Conservation (phyloP, 2,888 invertebrate species). For the Rhagium mordax region DNA sequence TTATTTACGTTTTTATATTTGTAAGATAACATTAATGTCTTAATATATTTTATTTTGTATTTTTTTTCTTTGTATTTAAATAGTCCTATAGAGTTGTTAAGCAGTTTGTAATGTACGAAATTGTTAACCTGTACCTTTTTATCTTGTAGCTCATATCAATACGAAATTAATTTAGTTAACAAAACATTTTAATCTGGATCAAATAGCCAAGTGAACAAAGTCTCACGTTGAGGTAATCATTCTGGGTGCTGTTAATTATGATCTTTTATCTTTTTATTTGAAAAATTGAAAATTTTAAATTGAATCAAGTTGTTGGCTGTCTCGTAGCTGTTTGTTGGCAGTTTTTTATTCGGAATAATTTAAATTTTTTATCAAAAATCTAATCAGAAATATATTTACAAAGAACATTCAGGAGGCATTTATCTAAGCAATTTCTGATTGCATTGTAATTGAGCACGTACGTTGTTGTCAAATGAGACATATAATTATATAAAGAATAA, state of each 20-base stretch:
- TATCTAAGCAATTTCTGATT: background rate
- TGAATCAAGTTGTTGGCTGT: background rate
- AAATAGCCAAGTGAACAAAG: background rate
- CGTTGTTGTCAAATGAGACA: constrained; percentile 19
- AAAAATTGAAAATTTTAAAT: background rate
- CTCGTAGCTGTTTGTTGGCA: background rate
- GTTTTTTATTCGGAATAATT: background rate
- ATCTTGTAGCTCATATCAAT: background rate
- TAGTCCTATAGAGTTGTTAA: too few relatives aligned
- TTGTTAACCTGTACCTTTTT: background rate
- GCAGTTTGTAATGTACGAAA: too few relatives aligned
- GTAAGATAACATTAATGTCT: too few relatives aligned
- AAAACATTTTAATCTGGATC: background rate
- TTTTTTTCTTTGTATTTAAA: too few relatives aligned
- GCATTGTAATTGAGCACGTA: constrained; percentile 7
- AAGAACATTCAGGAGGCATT: background rate
- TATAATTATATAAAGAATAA: constrained; percentile 22
- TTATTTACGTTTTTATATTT: too few relatives aligned
- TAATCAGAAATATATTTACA: background rate
- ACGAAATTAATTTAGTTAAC: background rate
- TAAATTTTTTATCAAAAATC: background rate
- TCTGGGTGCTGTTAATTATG: background rate
- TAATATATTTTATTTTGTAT: too few relatives aligned
- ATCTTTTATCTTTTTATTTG: background rate
- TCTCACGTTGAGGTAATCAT: background rate